These are phyloP conservation scores for Cylindroiulus punctatus DNA, from an alignment of 2,888 invertebrate genomes.

Conservation along the genomic window DNA sequence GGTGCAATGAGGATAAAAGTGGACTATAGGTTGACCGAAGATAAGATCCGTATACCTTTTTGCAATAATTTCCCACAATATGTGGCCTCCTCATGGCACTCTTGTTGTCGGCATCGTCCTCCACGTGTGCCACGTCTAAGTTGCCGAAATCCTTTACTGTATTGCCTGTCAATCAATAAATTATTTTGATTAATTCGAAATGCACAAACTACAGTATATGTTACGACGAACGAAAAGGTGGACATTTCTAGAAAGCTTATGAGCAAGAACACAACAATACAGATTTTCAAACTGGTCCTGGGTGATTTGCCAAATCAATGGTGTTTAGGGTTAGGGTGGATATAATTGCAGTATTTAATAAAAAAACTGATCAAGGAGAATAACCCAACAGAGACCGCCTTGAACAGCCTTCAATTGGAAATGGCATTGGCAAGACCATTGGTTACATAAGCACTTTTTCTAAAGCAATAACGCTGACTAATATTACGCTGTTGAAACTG, in stretches of 20 bases:
- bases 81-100: conserved; percentile 74
- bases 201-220: background rate
- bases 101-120: conserved; percentile 66
- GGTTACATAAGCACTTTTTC: background rate
- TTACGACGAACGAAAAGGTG: background rate
- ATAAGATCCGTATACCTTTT: too few relatives aligned
- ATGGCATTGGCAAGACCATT: background rate
- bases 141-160: conserved; percentile 80
- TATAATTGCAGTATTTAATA: too few relatives aligned
- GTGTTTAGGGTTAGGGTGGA: too few relatives aligned
- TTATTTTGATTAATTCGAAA: background rate
- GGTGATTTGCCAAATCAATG: too few relatives aligned
- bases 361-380: background rate
- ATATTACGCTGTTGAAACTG: background rate
- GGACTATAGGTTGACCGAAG: too few relatives aligned
- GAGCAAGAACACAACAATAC: too few relatives aligned
- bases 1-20: too few relatives aligned
- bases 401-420: background rate
- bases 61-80: conserved; percentile 51
- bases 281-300: too few relatives aligned
- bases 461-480: background rate
- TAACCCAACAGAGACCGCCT: background rate
- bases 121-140: conserved; percentile 67
- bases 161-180: conserved; percentile 65
- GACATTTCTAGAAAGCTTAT: background rate